Evolutionary conservation across 1,140 invertebrate species (phyloP).

Genomic region (Acromyrmex heyeri): DNA sequence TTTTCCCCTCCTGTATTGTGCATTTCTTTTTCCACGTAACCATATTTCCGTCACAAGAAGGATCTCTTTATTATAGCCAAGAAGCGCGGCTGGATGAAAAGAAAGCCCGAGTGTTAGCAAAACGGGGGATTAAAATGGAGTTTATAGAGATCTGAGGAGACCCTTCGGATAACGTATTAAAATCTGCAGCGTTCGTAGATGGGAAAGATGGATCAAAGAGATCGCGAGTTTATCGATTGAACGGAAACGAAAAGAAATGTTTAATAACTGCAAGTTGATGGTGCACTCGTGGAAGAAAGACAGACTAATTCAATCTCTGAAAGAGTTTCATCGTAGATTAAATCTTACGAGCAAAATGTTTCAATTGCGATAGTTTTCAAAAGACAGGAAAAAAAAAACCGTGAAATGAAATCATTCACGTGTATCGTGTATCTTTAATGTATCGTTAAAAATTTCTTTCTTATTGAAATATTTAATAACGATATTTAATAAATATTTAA

Average conservation of each 20-base stretch:
- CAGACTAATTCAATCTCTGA: conserved; percentile 48
- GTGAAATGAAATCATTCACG: neutral
- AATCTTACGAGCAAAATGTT: conserved; percentile 19
- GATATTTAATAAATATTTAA: no score
- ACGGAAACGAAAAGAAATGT: conserved; percentile 49
- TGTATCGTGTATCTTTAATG: neutral
- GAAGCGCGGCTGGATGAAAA: neutral
- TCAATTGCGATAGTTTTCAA: conserved; percentile 8
- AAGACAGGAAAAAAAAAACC: neutral
- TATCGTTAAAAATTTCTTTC: neutral
- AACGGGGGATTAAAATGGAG: conserved; percentile 56
- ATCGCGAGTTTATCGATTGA: conserved; percentile 55
- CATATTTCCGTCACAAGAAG: conserved; percentile 13
- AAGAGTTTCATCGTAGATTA: conserved; percentile 42
- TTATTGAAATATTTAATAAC: neutral
- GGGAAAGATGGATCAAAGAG: conserved; percentile 49
- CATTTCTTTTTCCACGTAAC: neutral
- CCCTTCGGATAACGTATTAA: conserved; percentile 35
- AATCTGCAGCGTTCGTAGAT: conserved; percentile 44
- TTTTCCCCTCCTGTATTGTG: conserved; percentile 31
- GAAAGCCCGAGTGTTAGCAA: conserved; percentile 20
- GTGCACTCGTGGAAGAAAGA: conserved; percentile 1
- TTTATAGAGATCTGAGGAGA: conserved; percentile 48
- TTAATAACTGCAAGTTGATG: conserved; percentile 52
- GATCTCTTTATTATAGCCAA: conserved; percentile 3